phyloP scores from a whole-genome alignment of 2,797 vertebrate genomes.

The Etheostoma perlongum region DNA sequence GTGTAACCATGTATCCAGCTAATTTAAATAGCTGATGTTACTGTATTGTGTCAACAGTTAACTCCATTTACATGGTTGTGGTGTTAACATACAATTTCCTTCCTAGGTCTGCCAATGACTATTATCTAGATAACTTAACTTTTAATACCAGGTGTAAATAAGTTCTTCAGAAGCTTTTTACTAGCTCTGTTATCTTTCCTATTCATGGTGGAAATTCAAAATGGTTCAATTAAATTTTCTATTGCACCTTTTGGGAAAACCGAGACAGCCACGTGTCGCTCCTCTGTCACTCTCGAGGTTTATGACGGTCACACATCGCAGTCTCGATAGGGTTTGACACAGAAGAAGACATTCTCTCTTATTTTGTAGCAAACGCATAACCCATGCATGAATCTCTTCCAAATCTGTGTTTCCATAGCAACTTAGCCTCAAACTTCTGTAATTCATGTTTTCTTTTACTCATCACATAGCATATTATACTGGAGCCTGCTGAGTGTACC shows the following conservation, averaged over 20 bases:
- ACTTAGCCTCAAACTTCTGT: slow-evolving; percentile 55
- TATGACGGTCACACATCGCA: neutral
- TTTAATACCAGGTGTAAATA: neutral
- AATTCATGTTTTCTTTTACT: slow-evolving; percentile 34
- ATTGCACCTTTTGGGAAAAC: neutral
- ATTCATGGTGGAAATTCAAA: neutral
- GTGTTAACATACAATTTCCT: too few relatives aligned
- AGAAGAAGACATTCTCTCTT: slow-evolving; percentile 6
- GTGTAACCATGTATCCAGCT: too few relatives aligned
- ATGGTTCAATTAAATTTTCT: rapidly evolving
- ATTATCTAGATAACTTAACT: neutral
- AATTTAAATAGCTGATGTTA: too few relatives aligned
- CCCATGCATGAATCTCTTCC: slow-evolving; percentile 32
- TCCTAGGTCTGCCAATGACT: too few relatives aligned
- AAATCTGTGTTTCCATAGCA: slow-evolving; percentile 75
- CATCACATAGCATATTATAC: slow-evolving; percentile 4
- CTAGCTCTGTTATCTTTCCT: neutral
- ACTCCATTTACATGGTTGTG: too few relatives aligned
- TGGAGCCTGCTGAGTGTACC: neutral
- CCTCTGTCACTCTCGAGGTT: neutral
- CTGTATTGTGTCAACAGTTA: too few relatives aligned
- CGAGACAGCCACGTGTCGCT: neutral
- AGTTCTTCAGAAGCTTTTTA: neutral
- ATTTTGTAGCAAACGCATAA: slow-evolving; percentile 30
- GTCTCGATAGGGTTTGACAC: neutral